These are phyloP conservation scores for Chlorops oryzae DNA, from an alignment of 1,140 invertebrate genomes.

Conservation along the genomic window DNA sequence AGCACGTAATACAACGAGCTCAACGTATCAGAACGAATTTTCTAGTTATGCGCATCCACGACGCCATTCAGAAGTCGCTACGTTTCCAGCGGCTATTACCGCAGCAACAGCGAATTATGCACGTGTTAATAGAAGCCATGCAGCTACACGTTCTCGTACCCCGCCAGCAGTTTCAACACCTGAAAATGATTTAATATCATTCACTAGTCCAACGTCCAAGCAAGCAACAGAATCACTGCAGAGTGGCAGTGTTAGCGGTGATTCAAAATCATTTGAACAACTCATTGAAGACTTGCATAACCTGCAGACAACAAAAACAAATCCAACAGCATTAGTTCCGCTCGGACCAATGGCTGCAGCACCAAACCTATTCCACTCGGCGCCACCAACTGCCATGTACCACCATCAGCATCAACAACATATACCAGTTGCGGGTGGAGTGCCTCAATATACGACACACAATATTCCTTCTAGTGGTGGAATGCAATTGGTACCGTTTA, in stretches of 20 bases:
- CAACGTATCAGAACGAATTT: conserved; percentile 1
- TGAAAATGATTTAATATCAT: conserved; percentile 65
- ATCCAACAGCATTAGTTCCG: conserved; percentile 36
- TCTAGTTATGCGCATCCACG: conserved; percentile 25
- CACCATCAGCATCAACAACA: conserved; percentile 16
- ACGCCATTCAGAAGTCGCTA: conserved; percentile 49
- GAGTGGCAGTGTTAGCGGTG: no score
- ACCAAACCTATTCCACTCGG: conserved; percentile 5
- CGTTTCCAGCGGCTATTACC: conserved; percentile 33
- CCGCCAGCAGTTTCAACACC: conserved; percentile 49
- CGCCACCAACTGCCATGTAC: conserved; percentile 16
- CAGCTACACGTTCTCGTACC: conserved; percentile 42
- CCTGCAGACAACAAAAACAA: conserved; percentile 33
- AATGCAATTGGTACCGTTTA: conserved; percentile 40
- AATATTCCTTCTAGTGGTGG: conserved; percentile 15
- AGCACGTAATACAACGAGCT: conserved; percentile 5
- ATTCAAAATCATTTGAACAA: conserved; percentile 52
- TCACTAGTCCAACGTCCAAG: conserved; percentile 59
- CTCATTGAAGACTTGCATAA: conserved; percentile 54
- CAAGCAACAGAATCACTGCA: conserved; percentile 47
- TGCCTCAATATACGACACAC: conserved; percentile 19
- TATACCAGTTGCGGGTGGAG: conserved; percentile 1
- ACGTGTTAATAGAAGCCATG: no score
- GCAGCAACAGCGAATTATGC: conserved; percentile 21
- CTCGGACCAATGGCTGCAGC: conserved; percentile 29